These are phyloP conservation scores for Eurosta solidaginis DNA, from an alignment of 1,140 invertebrate genomes.

Conservation along the genomic window DNA sequence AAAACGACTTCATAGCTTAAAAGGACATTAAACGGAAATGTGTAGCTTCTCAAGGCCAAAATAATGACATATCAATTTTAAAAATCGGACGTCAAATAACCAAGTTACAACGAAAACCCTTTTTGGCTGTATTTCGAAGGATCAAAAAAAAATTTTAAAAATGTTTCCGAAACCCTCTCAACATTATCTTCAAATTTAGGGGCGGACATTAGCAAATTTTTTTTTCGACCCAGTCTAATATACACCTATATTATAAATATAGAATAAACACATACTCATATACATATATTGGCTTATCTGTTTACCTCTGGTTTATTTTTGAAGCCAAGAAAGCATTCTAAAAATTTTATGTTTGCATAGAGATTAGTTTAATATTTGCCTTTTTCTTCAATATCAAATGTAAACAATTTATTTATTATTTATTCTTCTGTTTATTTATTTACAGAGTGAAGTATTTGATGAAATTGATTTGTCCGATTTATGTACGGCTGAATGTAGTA, in stretches of 20 bases:
- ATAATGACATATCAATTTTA: no score
- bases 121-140: no score
- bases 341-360: neutral
- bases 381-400: neutral
- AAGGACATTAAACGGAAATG: no score
- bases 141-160: no score
- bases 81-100: no score
- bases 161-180: no score
- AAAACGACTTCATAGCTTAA: no score
- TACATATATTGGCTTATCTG: neutral
- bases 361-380: neutral
- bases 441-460: conserved; percentile 84
- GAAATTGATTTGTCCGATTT: conserved; percentile 83
- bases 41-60: no score
- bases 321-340: neutral
- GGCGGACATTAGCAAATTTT: no score
- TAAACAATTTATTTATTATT: neutral
- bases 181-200: no score
- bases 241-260: neutral
- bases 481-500: conserved; percentile 83
- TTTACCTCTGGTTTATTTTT: neutral
- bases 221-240: no score
- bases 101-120: no score
- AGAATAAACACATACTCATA: neutral
- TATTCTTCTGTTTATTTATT: conserved; percentile 40